Conservation (phyloP, 2,797 vertebrate genomes). For the Chaetodon trifasciatus region DNA sequence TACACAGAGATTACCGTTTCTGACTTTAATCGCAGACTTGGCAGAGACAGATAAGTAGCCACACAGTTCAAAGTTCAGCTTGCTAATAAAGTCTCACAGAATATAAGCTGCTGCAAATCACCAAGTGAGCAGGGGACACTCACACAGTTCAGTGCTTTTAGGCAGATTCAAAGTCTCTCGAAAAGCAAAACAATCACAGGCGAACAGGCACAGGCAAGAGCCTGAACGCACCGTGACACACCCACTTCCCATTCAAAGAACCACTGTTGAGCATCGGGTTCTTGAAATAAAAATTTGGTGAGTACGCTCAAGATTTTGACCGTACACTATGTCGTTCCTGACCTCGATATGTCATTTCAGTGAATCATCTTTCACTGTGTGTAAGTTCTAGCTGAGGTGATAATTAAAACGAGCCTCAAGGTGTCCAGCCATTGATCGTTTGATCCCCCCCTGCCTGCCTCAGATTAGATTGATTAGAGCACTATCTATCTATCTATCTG, state of each 20-base stretch:
- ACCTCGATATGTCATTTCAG: constrained; percentile 21
- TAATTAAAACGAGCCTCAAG: constrained; percentile 57
- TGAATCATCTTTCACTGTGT: constrained; percentile 1
- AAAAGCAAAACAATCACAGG: too few species aligned
- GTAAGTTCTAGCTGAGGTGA: constrained; percentile 26
- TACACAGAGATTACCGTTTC: too few species aligned
- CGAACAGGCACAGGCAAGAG: too few species aligned
- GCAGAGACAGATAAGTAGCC: too few species aligned
- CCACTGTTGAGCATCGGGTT: neutral
- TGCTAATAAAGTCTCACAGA: too few species aligned
- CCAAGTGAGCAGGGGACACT: too few species aligned
- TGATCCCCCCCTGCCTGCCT: constrained; percentile 44
- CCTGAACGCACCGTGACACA: too few species aligned
- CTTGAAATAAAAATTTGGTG: neutral
- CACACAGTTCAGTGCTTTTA: too few species aligned
- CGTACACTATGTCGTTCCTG: neutral
- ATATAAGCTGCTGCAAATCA: too few species aligned
- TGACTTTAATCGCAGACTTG: too few species aligned
- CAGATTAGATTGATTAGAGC: constrained; percentile 65
- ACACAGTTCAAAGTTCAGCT: too few species aligned
- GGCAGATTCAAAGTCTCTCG: too few species aligned
- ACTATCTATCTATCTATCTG: constrained; percentile 10
- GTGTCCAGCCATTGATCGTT: constrained; percentile 55
- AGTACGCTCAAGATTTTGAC: neutral
- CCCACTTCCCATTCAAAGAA: neutral